Conservation (phyloP, 2,797 vertebrate species). For the Darevskia mixta region DNA sequence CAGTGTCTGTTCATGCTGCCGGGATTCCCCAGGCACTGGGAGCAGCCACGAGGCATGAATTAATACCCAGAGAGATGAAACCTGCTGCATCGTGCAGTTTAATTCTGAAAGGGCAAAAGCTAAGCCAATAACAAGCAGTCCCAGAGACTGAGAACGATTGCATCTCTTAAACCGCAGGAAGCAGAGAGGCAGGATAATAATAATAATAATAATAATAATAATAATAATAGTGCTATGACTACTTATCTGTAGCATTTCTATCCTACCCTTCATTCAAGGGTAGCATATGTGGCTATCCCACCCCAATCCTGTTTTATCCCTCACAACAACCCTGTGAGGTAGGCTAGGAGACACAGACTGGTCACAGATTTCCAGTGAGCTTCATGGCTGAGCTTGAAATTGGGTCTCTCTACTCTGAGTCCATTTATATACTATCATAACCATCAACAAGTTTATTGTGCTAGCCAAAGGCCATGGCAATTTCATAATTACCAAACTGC, state of each 20-base stretch:
- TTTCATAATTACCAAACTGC: too few relatives aligned
- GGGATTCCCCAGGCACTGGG: slow-evolving; percentile 48
- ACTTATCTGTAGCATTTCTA: not conserved
- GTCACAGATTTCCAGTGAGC: not conserved
- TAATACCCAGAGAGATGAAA: slow-evolving; percentile 51
- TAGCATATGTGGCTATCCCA: too few relatives aligned
- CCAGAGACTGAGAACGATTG: too few relatives aligned
- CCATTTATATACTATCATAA: not conserved
- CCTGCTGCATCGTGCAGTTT: slow-evolving; percentile 64
- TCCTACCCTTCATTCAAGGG: not conserved
- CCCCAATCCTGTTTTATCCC: not conserved
- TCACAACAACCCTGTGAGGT: not conserved
- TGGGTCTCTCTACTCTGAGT: too few relatives aligned
- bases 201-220: too few relatives aligned
- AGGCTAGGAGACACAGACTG: not conserved
- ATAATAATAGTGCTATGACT: not conserved
- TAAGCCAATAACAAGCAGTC: not conserved
- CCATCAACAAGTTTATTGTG: too few relatives aligned
- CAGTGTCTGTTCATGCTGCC: slow-evolving; percentile 60
- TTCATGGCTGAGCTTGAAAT: not conserved
- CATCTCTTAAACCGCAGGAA: not conserved
- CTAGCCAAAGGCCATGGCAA: too few relatives aligned
- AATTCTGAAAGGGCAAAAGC: slow-evolving; percentile 56
- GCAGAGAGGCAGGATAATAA: slow-evolving; percentile 7
- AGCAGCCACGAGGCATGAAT: slow-evolving; percentile 36